Base-by-base conservation (phyloP, 2,888 invertebrate species). In the Stenoptilia bipunctidactyla region DNA sequence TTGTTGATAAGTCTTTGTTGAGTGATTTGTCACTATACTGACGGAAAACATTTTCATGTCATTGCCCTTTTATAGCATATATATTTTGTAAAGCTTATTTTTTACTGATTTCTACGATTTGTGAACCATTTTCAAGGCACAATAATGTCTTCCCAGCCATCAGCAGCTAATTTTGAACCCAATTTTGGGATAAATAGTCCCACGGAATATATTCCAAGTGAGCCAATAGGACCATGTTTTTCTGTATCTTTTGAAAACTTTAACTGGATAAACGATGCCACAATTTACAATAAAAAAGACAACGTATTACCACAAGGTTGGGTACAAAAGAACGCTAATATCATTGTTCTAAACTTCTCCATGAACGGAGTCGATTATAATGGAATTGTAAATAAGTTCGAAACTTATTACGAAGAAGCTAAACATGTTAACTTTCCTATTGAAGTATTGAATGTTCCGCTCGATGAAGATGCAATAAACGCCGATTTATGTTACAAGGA, bases 361-460 rank as follows among this genome's bases (percentile, higher is more conserved):
- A 45, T 63, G 1, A 58, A 60, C 15, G 64, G 58, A 1, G 46
- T 62, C 41, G 76, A 80, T 48, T 73, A 55, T 46, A 49, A 70
- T 2, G 64, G 62, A 2, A 51, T 75, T 0, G 41, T 82, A 1
- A 27, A 50, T 0, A 66, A 69, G n/a, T 80, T 83, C 51, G 77
- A 62, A 48, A 51, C 53, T 10, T 68, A 70, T 2, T 83, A 79
- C 46, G 82, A 80, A 48, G 65, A 55, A 25, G 56, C 66, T 0
- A 82, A 80, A 43, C 52, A 55, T 12, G 36, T 52, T 0, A 72
- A 77, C 43, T 13, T 80, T 1, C 76, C 80, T 0, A 52, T 82
- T 27, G 82, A 83, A 60, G 82, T 83, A 0, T 64, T 83, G 1
- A 61, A 76, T 27, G 45, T 80, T 0, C 74, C 82, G 0, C 52